Conservation (phyloP, 2,888 invertebrate genomes). For the Carterocephalus palaemon region DNA sequence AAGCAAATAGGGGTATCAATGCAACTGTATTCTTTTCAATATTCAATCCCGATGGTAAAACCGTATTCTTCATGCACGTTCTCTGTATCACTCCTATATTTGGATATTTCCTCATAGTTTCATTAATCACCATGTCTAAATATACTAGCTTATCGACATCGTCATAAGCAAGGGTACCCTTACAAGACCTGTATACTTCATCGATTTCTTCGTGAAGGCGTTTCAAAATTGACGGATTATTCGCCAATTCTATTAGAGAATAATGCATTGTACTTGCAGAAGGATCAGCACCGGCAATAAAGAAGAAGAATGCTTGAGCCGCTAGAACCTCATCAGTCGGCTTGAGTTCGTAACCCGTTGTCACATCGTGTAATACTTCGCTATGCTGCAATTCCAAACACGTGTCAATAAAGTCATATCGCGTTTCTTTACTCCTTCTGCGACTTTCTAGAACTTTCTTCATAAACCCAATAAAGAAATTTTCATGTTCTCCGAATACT, state of each 20-base stretch:
- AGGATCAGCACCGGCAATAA: constrained; percentile 66
- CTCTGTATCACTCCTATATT: constrained; percentile 49
- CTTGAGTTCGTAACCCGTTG: constrained; percentile 45
- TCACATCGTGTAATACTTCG: constrained; percentile 46
- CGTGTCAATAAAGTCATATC: constrained; percentile 55
- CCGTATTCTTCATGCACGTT: constrained; percentile 45
- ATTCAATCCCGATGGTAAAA: constrained; percentile 43
- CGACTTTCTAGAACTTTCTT: constrained; percentile 47
- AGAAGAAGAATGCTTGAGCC: constrained; percentile 65
- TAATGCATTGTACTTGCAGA: constrained; percentile 60
- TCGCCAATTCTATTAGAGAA: constrained; percentile 52
- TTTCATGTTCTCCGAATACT: constrained; percentile 48
- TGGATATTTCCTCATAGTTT: constrained; percentile 56
- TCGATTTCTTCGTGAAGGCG: constrained; percentile 61
- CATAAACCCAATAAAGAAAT: constrained; percentile 53
- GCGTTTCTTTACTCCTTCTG: constrained; percentile 32
- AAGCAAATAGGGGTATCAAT: constrained; percentile 44
- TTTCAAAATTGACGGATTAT: constrained; percentile 50
- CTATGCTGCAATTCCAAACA: constrained; percentile 53
- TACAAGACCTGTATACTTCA: constrained; percentile 38
- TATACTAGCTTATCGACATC: constrained; percentile 54
- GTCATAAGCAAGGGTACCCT: constrained; percentile 47
- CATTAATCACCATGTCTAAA: constrained; percentile 57
- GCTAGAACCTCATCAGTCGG: constrained; percentile 54
- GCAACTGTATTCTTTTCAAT: constrained; percentile 42